A percentile compares a stretch with the other conserved stretches of the same genome.
phyloP scores from a whole-genome alignment of 53 echinoderm and acorn worm genomes.

The Holothuria scabra region DNA sequence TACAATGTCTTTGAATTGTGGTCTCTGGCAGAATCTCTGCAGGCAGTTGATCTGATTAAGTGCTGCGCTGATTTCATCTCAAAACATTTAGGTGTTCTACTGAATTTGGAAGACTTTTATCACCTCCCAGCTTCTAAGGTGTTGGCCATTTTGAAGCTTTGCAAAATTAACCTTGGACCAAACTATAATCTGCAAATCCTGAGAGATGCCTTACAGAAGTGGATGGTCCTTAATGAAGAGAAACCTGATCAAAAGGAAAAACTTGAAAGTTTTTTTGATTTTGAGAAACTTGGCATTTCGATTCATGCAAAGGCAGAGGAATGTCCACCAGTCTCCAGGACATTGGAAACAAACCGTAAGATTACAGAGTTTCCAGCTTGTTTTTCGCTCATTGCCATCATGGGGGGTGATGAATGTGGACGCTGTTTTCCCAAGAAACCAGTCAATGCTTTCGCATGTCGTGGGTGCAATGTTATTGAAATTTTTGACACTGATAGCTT shows the following conservation, averaged over 20 bases:
- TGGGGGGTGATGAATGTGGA: constrained; percentile 2
- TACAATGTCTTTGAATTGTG: constrained; percentile 15
- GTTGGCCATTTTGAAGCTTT: neutral
- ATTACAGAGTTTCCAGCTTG: neutral
- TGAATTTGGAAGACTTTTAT: neutral
- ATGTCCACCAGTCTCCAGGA: neutral
- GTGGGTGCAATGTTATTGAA: neutral
- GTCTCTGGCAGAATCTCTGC: constrained; percentile 24
- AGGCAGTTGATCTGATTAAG: neutral
- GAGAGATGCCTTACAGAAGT: constrained; percentile 22
- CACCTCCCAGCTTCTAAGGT: constrained; percentile 28
- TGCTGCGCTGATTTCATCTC: constrained; percentile 21
- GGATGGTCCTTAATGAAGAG: constrained; percentile 18
- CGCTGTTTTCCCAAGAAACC: neutral
- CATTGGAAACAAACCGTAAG: neutral
- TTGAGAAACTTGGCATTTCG: neutral
- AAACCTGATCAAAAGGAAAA: neutral
- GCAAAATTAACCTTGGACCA: constrained; percentile 21
- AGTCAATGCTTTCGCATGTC: neutral
- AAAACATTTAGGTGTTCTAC: constrained; percentile 2
- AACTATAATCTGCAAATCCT: neutral
- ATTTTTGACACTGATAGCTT: constrained; percentile 19
- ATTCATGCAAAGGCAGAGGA: neutral
- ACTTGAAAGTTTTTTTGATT: neutral
- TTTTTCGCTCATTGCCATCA: constrained; percentile 32